Percentiles rank a stretch among this genome's conserved stretches.
These are phyloP conservation scores for Nomada ferruginata DNA, from an alignment of 2,888 invertebrate species.

Conservation along the genomic window DNA sequence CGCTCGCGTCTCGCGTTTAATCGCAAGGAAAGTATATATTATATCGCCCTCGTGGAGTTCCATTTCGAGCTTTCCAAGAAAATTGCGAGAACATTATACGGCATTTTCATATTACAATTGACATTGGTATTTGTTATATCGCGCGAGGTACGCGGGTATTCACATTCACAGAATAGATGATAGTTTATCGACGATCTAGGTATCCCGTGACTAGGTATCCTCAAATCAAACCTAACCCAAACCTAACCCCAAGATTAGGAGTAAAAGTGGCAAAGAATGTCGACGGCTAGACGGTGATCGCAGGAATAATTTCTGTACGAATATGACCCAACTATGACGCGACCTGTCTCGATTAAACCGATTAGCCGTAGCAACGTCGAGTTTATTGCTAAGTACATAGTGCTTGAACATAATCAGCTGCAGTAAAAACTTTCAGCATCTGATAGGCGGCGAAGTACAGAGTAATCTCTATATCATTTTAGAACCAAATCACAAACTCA, in stretches of 20 bases:
- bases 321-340: constrained; percentile 65
- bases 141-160: too few species aligned
- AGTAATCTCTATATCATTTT: too few species aligned
- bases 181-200: not conserved
- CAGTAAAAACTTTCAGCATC: too few species aligned
- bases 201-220: not conserved
- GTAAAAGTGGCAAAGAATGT: constrained; percentile 32
- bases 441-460: too few species aligned
- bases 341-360: constrained; percentile 70
- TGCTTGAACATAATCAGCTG: constrained; percentile 8
- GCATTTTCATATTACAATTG: not conserved
- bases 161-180: not conserved
- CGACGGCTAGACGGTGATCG: constrained; percentile 32
- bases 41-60: not conserved
- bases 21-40: not conserved
- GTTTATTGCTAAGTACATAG: constrained; percentile 8
- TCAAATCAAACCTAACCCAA: too few species aligned
- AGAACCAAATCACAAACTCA: too few species aligned
- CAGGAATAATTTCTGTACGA: constrained; percentile 68
- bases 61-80: constrained; percentile 27
- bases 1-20: constrained; percentile 1
- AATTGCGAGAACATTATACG: not conserved
- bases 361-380: constrained; percentile 54
- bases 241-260: constrained; percentile 11
- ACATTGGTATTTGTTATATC: too few species aligned